A percentile compares a stretch with the other conserved stretches of the same genome.
Conservation (phyloP, 2,888 invertebrate species). For the Pardosa pseudoannulata region DNA sequence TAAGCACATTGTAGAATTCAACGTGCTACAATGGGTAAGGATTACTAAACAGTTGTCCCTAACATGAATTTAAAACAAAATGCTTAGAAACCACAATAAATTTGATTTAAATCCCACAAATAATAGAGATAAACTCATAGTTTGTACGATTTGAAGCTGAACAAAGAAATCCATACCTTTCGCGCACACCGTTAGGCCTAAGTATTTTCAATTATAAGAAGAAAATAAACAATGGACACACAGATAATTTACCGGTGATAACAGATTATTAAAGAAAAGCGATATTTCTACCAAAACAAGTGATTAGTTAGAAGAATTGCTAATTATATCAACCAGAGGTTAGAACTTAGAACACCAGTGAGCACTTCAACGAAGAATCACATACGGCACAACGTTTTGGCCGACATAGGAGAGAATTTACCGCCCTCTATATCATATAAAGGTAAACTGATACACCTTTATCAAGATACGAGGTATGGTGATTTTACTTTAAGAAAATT, state of each 20-base stretch:
- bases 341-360: neutral
- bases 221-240: neutral
- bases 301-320: neutral
- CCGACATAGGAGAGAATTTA: constrained; percentile 9
- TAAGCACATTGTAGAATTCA: neutral
- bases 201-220: constrained; percentile 1
- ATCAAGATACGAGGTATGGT: neutral
- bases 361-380: neutral
- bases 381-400: constrained; percentile 20
- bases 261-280: neutral
- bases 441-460: constrained; percentile 33
- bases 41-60: neutral
- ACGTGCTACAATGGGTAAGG: neutral
- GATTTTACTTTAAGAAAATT: neutral
- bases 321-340: neutral
- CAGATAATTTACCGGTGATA: neutral
- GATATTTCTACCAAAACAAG: neutral
- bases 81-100: neutral
- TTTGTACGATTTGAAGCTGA: neutral
- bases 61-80: neutral
- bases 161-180: constrained; percentile 22
- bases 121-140: neutral
- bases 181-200: constrained; percentile 57
- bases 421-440: constrained; percentile 55
- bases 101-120: neutral